Base-by-base conservation (phyloP, 1,140 invertebrate genomes). In the Drosophila biarmipes region DNA sequence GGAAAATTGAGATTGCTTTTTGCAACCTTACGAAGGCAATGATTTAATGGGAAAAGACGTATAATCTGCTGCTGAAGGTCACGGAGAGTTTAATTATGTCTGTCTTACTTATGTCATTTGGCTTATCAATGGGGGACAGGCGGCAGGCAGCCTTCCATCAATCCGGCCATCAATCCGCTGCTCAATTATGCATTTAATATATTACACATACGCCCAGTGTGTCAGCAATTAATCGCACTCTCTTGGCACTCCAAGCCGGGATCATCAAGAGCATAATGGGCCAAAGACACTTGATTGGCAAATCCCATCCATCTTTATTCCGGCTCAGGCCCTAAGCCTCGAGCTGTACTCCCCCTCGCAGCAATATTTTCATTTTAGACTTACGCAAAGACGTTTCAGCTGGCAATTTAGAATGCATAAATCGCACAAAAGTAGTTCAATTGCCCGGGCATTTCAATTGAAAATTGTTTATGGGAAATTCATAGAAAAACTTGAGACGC, bases 391-490 rank as follows among this genome's bases (percentile, higher is more conserved):
- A 15, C 57, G 31, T 48, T 64, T 61, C 59, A 72, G 63, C 79
- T 64, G 75, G 52, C 80, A 74, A 75, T 75, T 84, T 62, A 63
- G 75, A 71, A 73, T 40, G 45, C 78, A 86, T 81, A 87, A 87
- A 87, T 86, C 73, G 40, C 27, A 57, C 42, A 53, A 86, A 89
- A 82, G 74, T 82, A 86, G 82, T 86, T 86, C 82, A 86, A 86
- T 86, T 86, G 82, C 74, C 82, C 46, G 61, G 64, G 64, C 59
- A 64, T 78, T 77, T 78, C 78, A 80, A 86, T 86, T 87, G 73
- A 78, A 72, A 55, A 77, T 85, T 84, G 67, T 84, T 85, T 80
- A 85, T 85, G 80, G 72, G 54, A 86, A 87, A 86, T 86, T 82
- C 58, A 86, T 82, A 87, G 82, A 87, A 87, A 79, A 79, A 87